A percentile compares a stretch with the other conserved stretches of the same genome.
phyloP scores from a whole-genome alignment of 2,113 vertebrate species.

The Carlito syrichta region DNA sequence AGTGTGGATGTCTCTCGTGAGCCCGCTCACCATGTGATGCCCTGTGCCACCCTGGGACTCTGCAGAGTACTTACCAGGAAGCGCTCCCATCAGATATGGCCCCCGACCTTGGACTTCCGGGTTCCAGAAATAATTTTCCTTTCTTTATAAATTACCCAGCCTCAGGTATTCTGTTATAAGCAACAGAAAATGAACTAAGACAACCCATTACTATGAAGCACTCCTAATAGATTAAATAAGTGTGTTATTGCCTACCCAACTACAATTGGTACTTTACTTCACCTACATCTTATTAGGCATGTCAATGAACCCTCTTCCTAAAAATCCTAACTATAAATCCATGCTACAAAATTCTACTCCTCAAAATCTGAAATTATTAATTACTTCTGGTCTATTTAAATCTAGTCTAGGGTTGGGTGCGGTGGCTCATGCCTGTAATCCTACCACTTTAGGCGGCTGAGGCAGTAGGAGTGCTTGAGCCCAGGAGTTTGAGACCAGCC shows the following conservation, averaged over 20 bases:
- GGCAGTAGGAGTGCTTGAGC: too few species aligned
- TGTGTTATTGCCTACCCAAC: background rate
- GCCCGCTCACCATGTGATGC: background rate
- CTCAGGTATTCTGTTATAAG: background rate
- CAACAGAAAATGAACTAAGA: background rate
- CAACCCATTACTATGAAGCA: background rate
- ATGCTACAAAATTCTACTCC: background rate
- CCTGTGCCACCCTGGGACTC: background rate
- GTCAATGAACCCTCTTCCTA: background rate
- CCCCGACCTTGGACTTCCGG: background rate
- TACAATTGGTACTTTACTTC: background rate
- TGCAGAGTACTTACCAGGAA: background rate
- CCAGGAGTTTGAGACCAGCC: too few species aligned
- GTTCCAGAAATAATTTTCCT: background rate
- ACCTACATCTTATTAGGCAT: background rate
- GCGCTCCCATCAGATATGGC: background rate
- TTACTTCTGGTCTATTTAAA: background rate
- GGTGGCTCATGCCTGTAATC: too few species aligned
- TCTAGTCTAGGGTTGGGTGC: too few species aligned
- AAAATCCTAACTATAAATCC: background rate
- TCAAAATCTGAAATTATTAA: constrained; percentile 14
- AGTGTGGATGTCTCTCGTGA: background rate
- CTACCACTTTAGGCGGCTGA: too few species aligned
- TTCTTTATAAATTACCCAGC: background rate
- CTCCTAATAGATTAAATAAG: background rate